Base-by-base conservation (phyloP, 2,797 vertebrate species). In the Protonibea diacanthus region DNA sequence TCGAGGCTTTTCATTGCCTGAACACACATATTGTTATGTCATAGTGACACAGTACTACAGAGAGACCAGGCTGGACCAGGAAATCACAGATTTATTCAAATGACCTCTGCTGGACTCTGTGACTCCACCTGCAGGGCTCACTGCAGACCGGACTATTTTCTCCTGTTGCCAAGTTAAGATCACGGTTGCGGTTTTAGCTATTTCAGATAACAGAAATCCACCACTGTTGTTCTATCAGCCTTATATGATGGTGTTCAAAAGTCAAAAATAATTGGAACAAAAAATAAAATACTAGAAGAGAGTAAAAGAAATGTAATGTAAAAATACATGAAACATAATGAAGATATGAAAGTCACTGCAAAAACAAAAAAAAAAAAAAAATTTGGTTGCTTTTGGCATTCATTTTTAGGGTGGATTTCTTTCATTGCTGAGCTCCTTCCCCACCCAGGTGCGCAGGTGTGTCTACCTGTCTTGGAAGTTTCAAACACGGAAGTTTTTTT, bases 401-500 rank as follows among this genome's bases (percentile, higher is more conserved):
- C 20, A 25, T 62, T 55, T 79, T 76, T 51, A n/a, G 21, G 76
- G 52, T 77, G 76, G 78, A 84, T 21, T 66, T 21, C 21, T 20
- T 8, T n/a, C 29, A n/a, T 5, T 2, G 10, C 4, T 4, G 13
- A 62, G 7, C 23, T 10, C 57, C 17, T 9, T 51, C 74, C 61
- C 82, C 89, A 65, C 88, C 88, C 78, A 71, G 23, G 58, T 9
- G 20, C 42, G 3, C 89, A 93, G 91, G 91, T 91, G 89, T 84
- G 71, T 18, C 55, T 78, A 82, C 82, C 85, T 86, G 62, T 25
- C 45, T 42, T n/a, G 9, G 47, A 49, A 55, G 33, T 73, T 78
- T 73, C 61, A 33, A 85, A 91, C 88, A 15, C 90, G 92, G 92
- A 93, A 93, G 92, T 86, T 82, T 55, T 78, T 14, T 78, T 14